phyloP scores from a whole-genome alignment of 2,113 vertebrate species.

The Limnothrissa miodon region DNA sequence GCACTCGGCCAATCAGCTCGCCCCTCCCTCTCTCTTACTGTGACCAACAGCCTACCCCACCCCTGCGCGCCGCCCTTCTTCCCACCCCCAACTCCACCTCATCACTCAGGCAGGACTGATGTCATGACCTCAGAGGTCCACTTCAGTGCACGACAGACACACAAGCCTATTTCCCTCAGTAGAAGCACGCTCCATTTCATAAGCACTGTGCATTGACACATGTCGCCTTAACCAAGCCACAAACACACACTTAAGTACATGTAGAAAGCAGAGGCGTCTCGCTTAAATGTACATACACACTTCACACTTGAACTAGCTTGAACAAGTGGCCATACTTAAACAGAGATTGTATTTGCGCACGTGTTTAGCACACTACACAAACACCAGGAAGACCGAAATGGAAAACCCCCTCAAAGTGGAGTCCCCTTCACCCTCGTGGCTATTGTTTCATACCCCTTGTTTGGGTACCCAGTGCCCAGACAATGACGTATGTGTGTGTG shows the following conservation, averaged over 20 bases:
- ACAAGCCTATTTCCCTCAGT: background rate
- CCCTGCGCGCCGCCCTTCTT: too few species aligned
- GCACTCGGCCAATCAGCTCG: background rate
- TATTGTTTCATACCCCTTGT: background rate
- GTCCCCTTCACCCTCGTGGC: background rate
- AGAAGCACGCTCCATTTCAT: background rate
- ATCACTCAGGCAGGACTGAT: conserved; percentile 7
- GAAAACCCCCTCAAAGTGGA: background rate
- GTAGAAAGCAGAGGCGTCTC: background rate
- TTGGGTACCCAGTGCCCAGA: background rate
- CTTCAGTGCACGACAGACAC: background rate
- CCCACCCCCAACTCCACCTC: background rate
- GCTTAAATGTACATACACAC: background rate
- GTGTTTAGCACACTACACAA: background rate
- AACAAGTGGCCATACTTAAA: background rate
- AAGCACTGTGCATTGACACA: background rate
- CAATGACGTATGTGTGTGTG: background rate
- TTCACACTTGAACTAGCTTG: background rate
- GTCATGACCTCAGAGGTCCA: conserved; percentile 10
- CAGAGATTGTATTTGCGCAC: background rate
- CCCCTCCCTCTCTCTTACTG: background rate
- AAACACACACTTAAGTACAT: background rate
- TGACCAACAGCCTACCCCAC: background rate
- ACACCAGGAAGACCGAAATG: background rate
- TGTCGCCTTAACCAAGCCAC: background rate